Evolutionary conservation across 2,797 vertebrate genomes (phyloP), one percentile per base, ranked within the genome.

Genomic region (Clarias pachynema): DNA sequence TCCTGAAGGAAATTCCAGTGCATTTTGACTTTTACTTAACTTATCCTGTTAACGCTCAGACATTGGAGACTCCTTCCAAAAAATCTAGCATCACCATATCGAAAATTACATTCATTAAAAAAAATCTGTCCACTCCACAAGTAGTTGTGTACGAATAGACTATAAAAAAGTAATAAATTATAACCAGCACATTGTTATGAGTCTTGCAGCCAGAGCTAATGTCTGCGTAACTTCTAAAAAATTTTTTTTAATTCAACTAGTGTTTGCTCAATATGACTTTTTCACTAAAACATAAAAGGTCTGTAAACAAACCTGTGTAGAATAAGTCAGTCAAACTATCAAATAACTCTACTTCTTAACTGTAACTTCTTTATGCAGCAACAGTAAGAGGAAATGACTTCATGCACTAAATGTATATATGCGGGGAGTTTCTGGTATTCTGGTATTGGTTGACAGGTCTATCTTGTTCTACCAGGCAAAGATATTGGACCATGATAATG

Each of bases 401-500:
- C 20, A 2, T n/a, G 22, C 12, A 49, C n/a, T 12, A 26, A 26
- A 53, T n/a, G 0, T 73, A 9, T 29, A 18, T 57, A 31, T 1
- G 9, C 62, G 34, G 29, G 4, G 29, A 57, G 49, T 26, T 4
- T 20, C 2, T 79, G 63, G 49, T 7, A 40, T 57, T 16, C n/a
- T 16, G 15, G 63, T 60, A 7, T n/a, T 2, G 24, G 68, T 79
- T 70, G 53, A 85, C 74, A 70, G 65, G 15, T 31, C 14, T 80
- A 0, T 85, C 73, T 85, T 14, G 5, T 90, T 84, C 69, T n/a
- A 20, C 18, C 83, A 99, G 98, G 97, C 97, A 87, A 99, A 99
- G 92, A 99, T 99, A 91, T 91, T 99, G 93, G 98, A 99, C 92
- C 98, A 99, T 0, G 98, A 99, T 49, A 98, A 99, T 0, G 98